phyloP scores from a whole-genome alignment of 2,113 vertebrate genomes.

The Sinocyclocheilus maitianheensis region DNA sequence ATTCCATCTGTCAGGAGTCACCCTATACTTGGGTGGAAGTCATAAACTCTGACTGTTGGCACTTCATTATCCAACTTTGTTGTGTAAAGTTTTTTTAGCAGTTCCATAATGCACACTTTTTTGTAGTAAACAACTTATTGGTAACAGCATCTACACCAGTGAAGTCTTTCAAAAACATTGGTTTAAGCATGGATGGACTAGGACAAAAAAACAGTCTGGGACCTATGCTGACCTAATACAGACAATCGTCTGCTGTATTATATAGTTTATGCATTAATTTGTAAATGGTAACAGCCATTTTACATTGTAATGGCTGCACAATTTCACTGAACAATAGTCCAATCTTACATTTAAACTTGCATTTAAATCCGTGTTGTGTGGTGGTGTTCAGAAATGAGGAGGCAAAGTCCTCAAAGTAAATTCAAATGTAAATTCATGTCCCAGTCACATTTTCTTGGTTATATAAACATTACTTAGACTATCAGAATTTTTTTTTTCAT shows the following conservation, averaged over 20 bases:
- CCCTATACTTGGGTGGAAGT: neutral
- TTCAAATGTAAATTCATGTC: no score
- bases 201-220: neutral
- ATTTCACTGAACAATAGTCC: neutral
- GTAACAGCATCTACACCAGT: neutral
- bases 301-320: neutral
- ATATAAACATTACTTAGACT: neutral
- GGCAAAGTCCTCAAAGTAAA: no score
- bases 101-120: neutral
- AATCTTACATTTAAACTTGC: neutral
- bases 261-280: neutral
- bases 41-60: neutral
- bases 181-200: neutral
- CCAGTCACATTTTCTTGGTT: neutral
- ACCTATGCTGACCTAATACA: neutral
- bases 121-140: neutral
- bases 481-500: neutral
- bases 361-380: neutral
- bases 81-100: neutral
- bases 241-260: neutral
- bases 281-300: neutral
- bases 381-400: no score
- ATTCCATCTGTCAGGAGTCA: slow-evolving; percentile 19
- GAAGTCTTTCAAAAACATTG: neutral
- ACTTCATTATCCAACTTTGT: neutral